Percentiles rank a stretch among this genome's conserved stretches.
These are phyloP conservation scores for Sebastes variabilis DNA, from an alignment of 2,797 vertebrate genomes.

Conservation along the genomic window DNA sequence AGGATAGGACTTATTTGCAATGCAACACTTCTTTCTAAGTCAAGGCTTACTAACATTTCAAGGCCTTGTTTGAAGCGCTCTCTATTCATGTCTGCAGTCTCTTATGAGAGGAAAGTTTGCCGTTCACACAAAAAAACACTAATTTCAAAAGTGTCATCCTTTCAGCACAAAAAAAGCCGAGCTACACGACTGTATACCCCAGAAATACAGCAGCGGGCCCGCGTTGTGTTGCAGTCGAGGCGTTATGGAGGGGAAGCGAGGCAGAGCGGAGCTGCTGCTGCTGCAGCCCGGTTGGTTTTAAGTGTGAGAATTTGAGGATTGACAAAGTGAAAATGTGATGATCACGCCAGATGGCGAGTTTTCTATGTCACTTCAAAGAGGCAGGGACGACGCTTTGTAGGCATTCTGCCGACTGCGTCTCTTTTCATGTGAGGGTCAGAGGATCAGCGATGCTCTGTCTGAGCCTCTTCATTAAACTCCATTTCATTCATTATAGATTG, in stretches of 20 bases:
- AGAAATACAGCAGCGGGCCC: background rate
- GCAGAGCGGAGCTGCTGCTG: background rate
- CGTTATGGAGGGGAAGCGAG: slow-evolving; percentile 8
- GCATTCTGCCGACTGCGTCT: slow-evolving; percentile 66
- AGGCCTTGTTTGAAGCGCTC: background rate
- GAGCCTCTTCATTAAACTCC: slow-evolving; percentile 73
- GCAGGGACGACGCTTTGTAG: slow-evolving; percentile 69
- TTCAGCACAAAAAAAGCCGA: background rate
- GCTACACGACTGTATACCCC: background rate
- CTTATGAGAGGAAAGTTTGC: background rate
- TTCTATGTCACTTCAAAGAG: slow-evolving; percentile 73
- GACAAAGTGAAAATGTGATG: slow-evolving; percentile 69
- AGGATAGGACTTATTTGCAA: background rate
- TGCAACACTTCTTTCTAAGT: background rate
- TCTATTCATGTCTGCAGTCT: background rate
- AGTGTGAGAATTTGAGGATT: slow-evolving; percentile 55
- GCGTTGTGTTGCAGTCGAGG: slow-evolving; percentile 4
- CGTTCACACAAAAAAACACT: background rate
- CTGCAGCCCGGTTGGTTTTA: slow-evolving; percentile 22
- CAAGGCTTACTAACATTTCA: background rate
- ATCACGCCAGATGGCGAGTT: slow-evolving; percentile 72
- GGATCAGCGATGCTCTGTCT: slow-evolving; percentile 63
- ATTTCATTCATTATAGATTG: slow-evolving; percentile 52
- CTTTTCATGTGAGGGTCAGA: slow-evolving; percentile 71
- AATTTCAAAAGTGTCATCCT: background rate